A percentile compares a stretch with the other conserved stretches of the same genome.
Conservation (phyloP, 2,113 vertebrate species). For the Oenanthe melanoleuca region DNA sequence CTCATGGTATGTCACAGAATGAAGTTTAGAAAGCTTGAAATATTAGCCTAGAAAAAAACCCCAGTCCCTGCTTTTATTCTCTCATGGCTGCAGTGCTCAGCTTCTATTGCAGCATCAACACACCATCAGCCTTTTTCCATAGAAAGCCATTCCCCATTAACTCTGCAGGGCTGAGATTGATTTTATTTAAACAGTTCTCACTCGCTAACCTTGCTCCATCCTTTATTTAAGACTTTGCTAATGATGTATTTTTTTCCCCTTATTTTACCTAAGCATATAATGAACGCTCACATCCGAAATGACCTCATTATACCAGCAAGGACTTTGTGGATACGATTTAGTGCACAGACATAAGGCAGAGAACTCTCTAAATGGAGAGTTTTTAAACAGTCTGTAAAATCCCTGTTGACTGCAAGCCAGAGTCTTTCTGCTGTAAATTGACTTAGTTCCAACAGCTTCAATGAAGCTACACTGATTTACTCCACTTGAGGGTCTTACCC, state of each 20-base stretch:
- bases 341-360: neutral
- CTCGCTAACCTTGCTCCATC: conserved; percentile 26
- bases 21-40: conserved; percentile 53
- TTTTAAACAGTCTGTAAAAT: conserved; percentile 40
- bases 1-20: conserved; percentile 28
- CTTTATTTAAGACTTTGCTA: conserved; percentile 56
- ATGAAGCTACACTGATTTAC: conserved; percentile 36
- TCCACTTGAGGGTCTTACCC: conserved; percentile 13
- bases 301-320: conserved; percentile 16
- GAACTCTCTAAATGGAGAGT: neutral
- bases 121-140: neutral
- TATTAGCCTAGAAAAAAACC: neutral
- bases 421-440: conserved; percentile 46
- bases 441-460: conserved; percentile 43
- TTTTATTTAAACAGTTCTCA: conserved; percentile 49
- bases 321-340: neutral
- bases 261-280: conserved; percentile 38
- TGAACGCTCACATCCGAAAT: neutral
- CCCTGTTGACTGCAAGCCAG: conserved; percentile 40
- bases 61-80: conserved; percentile 9
- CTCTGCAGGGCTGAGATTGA: neutral
- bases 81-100: neutral
- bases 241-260: neutral
- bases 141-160: neutral
- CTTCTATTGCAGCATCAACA: neutral